Conservation (phyloP, 1,140 invertebrate genomes). For the Acromyrmex heyeri region DNA sequence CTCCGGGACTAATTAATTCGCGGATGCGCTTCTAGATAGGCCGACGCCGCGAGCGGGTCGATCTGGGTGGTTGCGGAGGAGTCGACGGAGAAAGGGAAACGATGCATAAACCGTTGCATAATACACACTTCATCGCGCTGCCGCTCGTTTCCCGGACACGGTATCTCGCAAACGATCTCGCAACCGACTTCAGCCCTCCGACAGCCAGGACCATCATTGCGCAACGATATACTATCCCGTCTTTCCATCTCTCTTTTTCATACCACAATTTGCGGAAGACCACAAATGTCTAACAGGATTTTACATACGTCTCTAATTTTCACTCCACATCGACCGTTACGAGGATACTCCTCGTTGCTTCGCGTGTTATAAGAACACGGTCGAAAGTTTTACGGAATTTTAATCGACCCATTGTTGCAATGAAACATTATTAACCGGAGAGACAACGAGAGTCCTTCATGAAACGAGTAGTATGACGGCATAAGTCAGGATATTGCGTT, state of each 20-base stretch:
- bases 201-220: constrained; percentile 16
- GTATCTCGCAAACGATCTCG: constrained; percentile 24
- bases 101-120: constrained; percentile 58
- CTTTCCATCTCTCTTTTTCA: not conserved
- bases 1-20: constrained; percentile 54
- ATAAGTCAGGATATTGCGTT: constrained; percentile 13
- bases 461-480: not conserved
- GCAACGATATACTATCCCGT: not conserved
- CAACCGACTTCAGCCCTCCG: constrained; percentile 13
- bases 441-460: not conserved
- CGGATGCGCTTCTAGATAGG: constrained; percentile 43
- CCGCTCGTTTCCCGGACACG: constrained; percentile 50
- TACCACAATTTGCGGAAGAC: not conserved
- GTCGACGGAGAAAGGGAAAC: constrained; percentile 15
- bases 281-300: constrained; percentile 32
- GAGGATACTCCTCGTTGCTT: not conserved
- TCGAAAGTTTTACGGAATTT: constrained; percentile 14
- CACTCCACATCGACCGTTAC: not conserved
- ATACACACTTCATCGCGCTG: constrained; percentile 60
- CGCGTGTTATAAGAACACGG: not conserved
- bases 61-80: not conserved
- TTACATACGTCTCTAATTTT: constrained; percentile 27
- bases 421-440: constrained; percentile 30
- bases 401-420: constrained; percentile 10
- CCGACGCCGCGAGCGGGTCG: not conserved